These are phyloP conservation scores for Allobates femoralis DNA, from an alignment of 2,797 vertebrate species.

Conservation along the genomic window DNA sequence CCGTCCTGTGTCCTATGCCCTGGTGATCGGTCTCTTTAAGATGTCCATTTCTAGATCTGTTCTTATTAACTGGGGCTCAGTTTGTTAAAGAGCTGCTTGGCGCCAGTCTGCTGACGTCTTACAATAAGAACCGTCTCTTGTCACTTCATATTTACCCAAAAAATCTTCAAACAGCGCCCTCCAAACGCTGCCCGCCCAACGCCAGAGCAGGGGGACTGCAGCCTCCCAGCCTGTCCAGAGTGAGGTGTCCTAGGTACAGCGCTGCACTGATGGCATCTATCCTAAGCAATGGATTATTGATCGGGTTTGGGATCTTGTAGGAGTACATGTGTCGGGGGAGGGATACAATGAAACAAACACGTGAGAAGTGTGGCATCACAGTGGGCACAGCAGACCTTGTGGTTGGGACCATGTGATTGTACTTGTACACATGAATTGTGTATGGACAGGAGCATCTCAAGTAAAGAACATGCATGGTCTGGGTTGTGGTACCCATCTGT, in stretches of 20 bases:
- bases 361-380: neutral
- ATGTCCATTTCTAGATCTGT: conserved; percentile 72
- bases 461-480: neutral
- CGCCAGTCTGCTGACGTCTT: conserved; percentile 88
- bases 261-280: neutral
- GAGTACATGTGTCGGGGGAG: neutral
- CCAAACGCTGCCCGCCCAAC: conserved; percentile 65
- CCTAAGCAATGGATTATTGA: neutral
- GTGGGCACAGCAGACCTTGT: neutral
- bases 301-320: neutral
- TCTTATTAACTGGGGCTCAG: conserved; percentile 77
- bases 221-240: conserved; percentile 54
- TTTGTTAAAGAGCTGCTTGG: conserved; percentile 84
- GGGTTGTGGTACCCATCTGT: conserved; percentile 52
- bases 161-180: conserved; percentile 75
- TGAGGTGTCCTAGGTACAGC: conserved; percentile 17
- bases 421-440: neutral
- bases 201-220: conserved; percentile 65
- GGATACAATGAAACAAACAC: neutral
- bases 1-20: conserved; percentile 7
- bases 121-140: conserved; percentile 87
- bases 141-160: conserved; percentile 88
- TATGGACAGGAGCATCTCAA: conserved; percentile 1
- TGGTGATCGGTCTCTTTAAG: conserved; percentile 71
- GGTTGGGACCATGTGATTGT: neutral